These are phyloP conservation scores for Scaptomyza cyrtandrae DNA, from an alignment of 2,888 invertebrate genomes.

Conservation along the genomic window DNA sequence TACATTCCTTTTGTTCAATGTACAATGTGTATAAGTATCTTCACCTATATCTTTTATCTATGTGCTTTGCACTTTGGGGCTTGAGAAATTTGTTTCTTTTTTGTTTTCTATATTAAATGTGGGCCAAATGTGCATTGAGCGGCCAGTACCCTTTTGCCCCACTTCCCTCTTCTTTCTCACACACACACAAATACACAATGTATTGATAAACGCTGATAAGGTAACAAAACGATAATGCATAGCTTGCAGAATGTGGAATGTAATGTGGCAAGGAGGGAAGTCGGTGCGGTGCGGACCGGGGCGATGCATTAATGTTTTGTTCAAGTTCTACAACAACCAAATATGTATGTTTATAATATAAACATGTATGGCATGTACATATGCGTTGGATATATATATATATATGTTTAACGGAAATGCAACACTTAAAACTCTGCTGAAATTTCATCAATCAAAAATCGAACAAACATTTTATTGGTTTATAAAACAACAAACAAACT, in stretches of 20 bases:
- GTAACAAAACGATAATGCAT: conserved; percentile 35
- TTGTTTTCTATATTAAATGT: conserved; percentile 48
- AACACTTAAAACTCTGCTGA: conserved; percentile 48
- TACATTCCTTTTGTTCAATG: conserved; percentile 9
- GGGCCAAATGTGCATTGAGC: conserved; percentile 68
- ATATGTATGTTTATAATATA: neutral
- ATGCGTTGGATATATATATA: neutral
- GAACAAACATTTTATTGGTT: conserved; percentile 2
- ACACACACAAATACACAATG: neutral
- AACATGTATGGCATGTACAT: neutral
- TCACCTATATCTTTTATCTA: conserved; percentile 28
- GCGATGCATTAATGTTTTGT: neutral
- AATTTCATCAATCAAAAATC: conserved; percentile 47
- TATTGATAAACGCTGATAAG: conserved; percentile 60
- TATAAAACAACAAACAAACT: conserved; percentile 23
- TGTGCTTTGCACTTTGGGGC: conserved; percentile 10
- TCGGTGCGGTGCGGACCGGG: neutral
- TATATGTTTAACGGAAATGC: conserved; percentile 26
- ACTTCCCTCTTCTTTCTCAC: neutral
- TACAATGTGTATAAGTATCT: conserved; percentile 3
- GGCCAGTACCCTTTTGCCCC: neutral
- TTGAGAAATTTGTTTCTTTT: conserved; percentile 30
- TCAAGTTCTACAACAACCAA: neutral
- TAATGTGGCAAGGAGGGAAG: neutral
- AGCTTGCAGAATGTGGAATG: too few relatives aligned